Base-by-base conservation (phyloP, 2,797 vertebrate species). In the Tolypeutes matacus region DNA sequence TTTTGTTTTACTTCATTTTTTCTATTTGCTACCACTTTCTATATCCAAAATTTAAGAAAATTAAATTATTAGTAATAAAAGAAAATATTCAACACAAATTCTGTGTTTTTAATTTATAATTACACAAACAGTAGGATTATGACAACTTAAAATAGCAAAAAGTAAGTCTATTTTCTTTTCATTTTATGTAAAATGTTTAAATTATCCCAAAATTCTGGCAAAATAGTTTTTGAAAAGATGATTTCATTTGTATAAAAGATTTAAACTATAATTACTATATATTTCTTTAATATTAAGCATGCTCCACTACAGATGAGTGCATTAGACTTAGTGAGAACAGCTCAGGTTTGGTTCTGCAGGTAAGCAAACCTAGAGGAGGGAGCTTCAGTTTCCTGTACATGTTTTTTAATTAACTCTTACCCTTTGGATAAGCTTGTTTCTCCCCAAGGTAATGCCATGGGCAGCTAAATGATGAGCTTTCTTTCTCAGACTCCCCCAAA, bases 401-500 rank as follows among this genome's bases (percentile, higher is more conserved):
- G 14, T 97, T 97, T 97, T 95, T 95, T 95, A 98, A 98, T 98
- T 98, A 98, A 97, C 93, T 84, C 92, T 97, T 97, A 97, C 96
- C 84, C 97, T 95, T 96, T 87, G 93, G 89, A 96, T 96, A 93
- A 90, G 81, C 72, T 96, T 85, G 49, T 78, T 84, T 36, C n/a
- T 89, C 84, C 95, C 95, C 49, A 36, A 92, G 96, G 95, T 96
- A 67, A 87, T 93, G 70, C 87, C 88, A 46, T 2, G 49, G 82
- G 56, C 83, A 92, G 91, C 93, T 97, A 97, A 97, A 96, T 92
- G 89, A 97, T 96, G 73, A 95, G 97, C 97, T 95, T 56, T 25
- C 73, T 95, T 97, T 96, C 80, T 97, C 94, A 53, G 64, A 88
- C 64, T 93, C 92, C 93, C 96, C 91, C 70, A 78, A 81, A 93